Percentiles rank a stretch among this genome's conserved stretches.
phyloP scores from a whole-genome alignment of 1,140 invertebrate species.

The Phenacoccus solenopsis region DNA sequence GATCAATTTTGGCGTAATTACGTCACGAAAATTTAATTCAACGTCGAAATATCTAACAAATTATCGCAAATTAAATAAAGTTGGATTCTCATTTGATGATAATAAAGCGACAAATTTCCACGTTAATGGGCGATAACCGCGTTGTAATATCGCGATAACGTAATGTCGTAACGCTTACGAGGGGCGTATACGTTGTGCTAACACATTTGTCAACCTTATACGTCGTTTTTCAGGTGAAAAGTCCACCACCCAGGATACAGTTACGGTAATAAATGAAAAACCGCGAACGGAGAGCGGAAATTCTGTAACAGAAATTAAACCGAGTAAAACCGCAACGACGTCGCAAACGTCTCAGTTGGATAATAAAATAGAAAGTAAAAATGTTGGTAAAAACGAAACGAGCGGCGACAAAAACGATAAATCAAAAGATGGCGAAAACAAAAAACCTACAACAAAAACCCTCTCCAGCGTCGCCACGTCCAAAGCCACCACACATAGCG shows the following conservation, averaged over 20 bases:
- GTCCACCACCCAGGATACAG: neutral
- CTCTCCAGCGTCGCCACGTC: too few relatives aligned
- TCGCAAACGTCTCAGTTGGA: neutral
- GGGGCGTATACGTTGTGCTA: neutral
- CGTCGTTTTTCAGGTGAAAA: neutral
- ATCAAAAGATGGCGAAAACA: neutral
- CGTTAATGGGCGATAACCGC: too few relatives aligned
- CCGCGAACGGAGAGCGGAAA: neutral
- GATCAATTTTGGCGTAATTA: too few relatives aligned
- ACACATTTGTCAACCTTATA: neutral
- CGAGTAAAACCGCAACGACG: constrained; percentile 5
- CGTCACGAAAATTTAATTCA: too few relatives aligned
- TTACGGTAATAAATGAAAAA: constrained; percentile 12
- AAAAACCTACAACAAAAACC: neutral
- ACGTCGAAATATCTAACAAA: too few relatives aligned
- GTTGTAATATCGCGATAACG: too few relatives aligned
- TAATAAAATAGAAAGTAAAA: constrained; percentile 4
- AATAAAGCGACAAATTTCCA: too few relatives aligned
- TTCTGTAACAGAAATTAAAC: neutral
- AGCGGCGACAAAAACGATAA: neutral
- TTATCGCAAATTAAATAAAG: too few relatives aligned
- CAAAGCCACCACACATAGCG: neutral
- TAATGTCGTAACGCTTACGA: neutral
- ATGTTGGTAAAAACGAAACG: neutral
- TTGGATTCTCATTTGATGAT: too few relatives aligned